Evolutionary conservation across 1,140 invertebrate genomes (phyloP).

Genomic region (Coelopa frigida): DNA sequence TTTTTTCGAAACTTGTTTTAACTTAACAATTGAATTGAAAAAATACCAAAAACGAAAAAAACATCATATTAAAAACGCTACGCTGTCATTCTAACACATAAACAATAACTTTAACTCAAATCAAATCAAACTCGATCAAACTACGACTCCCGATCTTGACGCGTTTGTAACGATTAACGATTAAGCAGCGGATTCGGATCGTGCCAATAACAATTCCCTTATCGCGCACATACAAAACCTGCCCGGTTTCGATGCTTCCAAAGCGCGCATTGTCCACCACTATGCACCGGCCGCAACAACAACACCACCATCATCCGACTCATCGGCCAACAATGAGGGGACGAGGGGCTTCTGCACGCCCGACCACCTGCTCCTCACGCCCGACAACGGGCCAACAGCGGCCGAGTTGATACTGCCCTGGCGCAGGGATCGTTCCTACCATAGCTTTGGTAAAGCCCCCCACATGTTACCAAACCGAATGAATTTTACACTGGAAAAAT

Average conservation of each 20-base stretch:
- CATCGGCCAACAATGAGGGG: too few relatives aligned
- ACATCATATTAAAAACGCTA: background rate
- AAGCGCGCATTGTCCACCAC: constrained; percentile 57
- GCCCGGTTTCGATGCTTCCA: constrained; percentile 55
- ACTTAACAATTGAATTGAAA: constrained; percentile 1
- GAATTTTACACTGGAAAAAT: constrained; percentile 12
- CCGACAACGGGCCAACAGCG: constrained; percentile 56
- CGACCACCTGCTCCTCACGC: constrained; percentile 22
- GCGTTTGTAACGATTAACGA: constrained; percentile 13
- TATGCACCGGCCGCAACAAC: constrained; percentile 47
- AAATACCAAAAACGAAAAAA: constrained; percentile 8
- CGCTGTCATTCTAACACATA: background rate
- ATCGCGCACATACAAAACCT: constrained; percentile 58
- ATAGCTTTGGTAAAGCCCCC: constrained; percentile 43
- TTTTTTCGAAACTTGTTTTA: background rate
- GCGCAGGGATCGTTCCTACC: constrained; percentile 59
- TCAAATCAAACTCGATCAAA: background rate
- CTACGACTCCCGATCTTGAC: too few relatives aligned
- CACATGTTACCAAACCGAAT: background rate
- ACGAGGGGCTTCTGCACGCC: constrained; percentile 11
- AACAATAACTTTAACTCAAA: background rate
- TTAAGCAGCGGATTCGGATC: constrained; percentile 43
- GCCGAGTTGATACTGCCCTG: constrained; percentile 67
- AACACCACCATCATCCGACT: background rate
- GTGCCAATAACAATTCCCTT: constrained; percentile 54